Evolutionary conservation across 2,888 invertebrate species (phyloP).

Genomic region (Eupithecia insigniata): DNA sequence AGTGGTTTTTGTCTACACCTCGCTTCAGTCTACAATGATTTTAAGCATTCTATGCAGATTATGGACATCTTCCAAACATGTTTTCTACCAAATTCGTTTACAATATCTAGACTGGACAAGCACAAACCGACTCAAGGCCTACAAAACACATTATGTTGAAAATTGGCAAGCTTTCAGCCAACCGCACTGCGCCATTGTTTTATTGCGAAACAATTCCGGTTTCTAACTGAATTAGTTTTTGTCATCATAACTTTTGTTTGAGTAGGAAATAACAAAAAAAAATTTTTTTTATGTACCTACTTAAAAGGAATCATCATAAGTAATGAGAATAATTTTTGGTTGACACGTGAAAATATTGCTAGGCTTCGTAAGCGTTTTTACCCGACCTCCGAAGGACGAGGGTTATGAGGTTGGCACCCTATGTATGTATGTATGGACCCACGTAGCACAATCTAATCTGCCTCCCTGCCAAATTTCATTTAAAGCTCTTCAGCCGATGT

Average conservation of each 20-base stretch:
- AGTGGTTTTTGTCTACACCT: no score
- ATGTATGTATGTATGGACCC: no score
- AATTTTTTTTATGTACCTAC: no score
- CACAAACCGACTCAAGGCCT: slow-evolving; percentile 13
- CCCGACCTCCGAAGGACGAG: no score
- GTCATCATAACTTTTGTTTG: background rate
- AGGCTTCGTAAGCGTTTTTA: no score
- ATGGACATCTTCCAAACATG: background rate
- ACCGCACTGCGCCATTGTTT: slow-evolving; percentile 27
- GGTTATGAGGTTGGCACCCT: no score
- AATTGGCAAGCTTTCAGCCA: slow-evolving; percentile 22
- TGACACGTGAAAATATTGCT: no score
- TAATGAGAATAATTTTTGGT: no score
- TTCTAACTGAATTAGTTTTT: slow-evolving; percentile 1
- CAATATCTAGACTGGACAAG: background rate
- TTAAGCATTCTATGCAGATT: background rate
- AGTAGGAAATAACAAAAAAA: background rate
- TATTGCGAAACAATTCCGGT: background rate
- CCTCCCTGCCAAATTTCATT: no score
- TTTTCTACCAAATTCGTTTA: background rate
- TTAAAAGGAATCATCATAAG: no score
- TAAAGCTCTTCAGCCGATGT: no score
- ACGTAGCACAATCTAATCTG: no score
- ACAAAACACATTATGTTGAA: slow-evolving; percentile 19
- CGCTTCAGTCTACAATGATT: background rate